Evolutionary conservation across 2,797 vertebrate genomes (phyloP).

Genomic region (Iguana delicatissima): DNA sequence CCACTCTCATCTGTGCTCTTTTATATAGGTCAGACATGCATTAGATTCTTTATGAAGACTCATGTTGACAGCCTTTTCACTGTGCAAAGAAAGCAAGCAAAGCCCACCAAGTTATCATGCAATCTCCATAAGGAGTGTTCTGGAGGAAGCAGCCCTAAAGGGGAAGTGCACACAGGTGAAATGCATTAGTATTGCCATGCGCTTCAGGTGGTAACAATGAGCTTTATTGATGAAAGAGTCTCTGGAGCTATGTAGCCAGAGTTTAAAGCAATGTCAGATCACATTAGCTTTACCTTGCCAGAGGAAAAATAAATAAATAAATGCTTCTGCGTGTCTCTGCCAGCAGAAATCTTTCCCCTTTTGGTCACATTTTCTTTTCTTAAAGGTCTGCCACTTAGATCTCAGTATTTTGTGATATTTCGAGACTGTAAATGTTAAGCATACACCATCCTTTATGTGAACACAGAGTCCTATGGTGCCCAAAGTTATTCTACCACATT

Average conservation of each 20-base stretch:
- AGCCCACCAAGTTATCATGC: slow-evolving; percentile 20
- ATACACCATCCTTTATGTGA: background rate
- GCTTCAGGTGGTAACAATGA: slow-evolving; percentile 36
- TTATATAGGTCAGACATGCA: slow-evolving; percentile 72
- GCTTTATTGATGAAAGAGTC: slow-evolving; percentile 45
- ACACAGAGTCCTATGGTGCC: background rate
- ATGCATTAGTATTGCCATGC: background rate
- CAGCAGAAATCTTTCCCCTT: slow-evolving; percentile 50
- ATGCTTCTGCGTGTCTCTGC: slow-evolving; percentile 41
- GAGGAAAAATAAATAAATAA: slow-evolving; percentile 22
- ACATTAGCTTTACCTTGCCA: slow-evolving; percentile 57
- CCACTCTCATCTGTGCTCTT: slow-evolving; percentile 58
- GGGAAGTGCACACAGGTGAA: slow-evolving; percentile 36
- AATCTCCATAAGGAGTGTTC: slow-evolving; percentile 18
- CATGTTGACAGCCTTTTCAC: slow-evolving; percentile 60
- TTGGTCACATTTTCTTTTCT: slow-evolving; percentile 29
- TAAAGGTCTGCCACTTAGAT: slow-evolving; percentile 26
- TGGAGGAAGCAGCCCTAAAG: slow-evolving; percentile 8
- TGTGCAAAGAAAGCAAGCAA: slow-evolving; percentile 35
- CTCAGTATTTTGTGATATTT: slow-evolving; percentile 33
- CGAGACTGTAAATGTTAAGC: slow-evolving; percentile 25
- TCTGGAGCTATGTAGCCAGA: background rate
- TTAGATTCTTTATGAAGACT: slow-evolving; percentile 56
- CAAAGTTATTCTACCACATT: background rate
- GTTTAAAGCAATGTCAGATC: slow-evolving; percentile 41